Evolutionary conservation across 2,888 invertebrate genomes (phyloP).

Genomic region (Cynaeus angustus): DNA sequence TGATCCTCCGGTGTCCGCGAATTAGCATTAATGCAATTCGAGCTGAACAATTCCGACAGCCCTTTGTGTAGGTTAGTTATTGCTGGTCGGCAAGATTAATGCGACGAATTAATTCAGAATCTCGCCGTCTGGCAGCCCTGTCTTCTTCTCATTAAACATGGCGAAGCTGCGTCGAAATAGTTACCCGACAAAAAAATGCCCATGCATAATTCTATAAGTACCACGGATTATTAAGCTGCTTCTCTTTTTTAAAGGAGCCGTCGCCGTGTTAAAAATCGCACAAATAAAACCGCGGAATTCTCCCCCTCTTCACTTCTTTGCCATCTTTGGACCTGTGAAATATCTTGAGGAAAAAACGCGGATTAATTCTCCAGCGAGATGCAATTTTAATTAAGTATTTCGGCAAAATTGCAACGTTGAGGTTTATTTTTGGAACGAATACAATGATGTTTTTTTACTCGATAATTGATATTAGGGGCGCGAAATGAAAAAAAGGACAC

Average conservation of each 20-base stretch:
- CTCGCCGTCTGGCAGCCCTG: slow-evolving; percentile 53
- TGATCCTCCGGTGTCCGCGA: slow-evolving; percentile 51
- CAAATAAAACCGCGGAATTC: slow-evolving; percentile 40
- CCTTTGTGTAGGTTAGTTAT: slow-evolving; percentile 57
- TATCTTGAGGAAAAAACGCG: slow-evolving; percentile 23
- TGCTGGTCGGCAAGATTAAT: slow-evolving; percentile 57
- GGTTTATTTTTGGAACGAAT: slow-evolving; percentile 16
- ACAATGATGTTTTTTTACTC: slow-evolving; percentile 8
- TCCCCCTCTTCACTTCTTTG: slow-evolving; percentile 6
- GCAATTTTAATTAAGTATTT: slow-evolving; percentile 37
- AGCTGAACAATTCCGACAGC: slow-evolving; percentile 58
- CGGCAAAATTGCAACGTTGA: slow-evolving; percentile 19
- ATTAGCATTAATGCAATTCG: slow-evolving; percentile 59
- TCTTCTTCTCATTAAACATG: slow-evolving; percentile 52
- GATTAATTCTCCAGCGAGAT: slow-evolving; percentile 23
- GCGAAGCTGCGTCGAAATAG: slow-evolving; percentile 50
- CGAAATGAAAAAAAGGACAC: slow-evolving; percentile 7
- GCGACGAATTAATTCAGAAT: slow-evolving; percentile 60
- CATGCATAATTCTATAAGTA: slow-evolving; percentile 51
- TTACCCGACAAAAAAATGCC: slow-evolving; percentile 46
- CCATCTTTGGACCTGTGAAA: slow-evolving; percentile 4
- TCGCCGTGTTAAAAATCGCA: slow-evolving; percentile 43
- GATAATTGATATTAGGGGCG: slow-evolving; percentile 18
- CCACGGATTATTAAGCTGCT: slow-evolving; percentile 46
- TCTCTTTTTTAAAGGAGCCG: slow-evolving; percentile 41